phyloP scores from a whole-genome alignment of 2,113 vertebrate species.

The Piprites chloris region DNA sequence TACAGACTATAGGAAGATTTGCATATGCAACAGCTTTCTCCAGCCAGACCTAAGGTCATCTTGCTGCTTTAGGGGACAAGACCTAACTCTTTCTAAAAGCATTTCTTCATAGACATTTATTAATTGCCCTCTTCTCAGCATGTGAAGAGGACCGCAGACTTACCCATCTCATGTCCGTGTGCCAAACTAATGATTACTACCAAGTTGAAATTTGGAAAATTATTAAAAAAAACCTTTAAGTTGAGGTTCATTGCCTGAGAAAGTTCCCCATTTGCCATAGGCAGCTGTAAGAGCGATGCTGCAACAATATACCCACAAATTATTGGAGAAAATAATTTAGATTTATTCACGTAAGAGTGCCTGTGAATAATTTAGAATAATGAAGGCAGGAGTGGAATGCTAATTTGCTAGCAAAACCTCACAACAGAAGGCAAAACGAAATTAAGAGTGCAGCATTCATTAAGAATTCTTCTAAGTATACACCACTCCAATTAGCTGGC shows the following conservation, averaged over 20 bases:
- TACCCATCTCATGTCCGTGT: not conserved
- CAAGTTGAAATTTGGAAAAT: not conserved
- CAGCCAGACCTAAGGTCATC: not conserved
- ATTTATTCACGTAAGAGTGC: not conserved
- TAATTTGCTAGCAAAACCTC: not conserved
- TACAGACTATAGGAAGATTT: not conserved
- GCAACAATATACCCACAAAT: not conserved
- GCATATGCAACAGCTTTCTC: not conserved
- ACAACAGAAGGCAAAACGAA: not conserved
- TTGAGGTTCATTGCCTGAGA: not conserved
- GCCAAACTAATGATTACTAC: not conserved
- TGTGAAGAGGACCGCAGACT: not conserved
- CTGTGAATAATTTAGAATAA: conserved; percentile 10
- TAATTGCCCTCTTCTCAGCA: not conserved
- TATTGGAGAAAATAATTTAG: not conserved
- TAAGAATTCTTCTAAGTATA: not conserved
- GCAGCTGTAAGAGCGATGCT: not conserved
- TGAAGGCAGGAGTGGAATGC: not conserved
- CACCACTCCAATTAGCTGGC: not conserved
- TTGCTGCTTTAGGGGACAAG: not conserved
- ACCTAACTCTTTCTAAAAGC: not conserved
- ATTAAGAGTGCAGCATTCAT: not conserved
- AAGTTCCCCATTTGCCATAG: not conserved
- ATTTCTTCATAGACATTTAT: not conserved
- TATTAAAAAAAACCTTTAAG: not conserved